Percentiles rank a stretch among this genome's conserved stretches.
Evolutionary conservation across 2,888 invertebrate genomes (phyloP).

Genomic region (Brachyptera putata): DNA sequence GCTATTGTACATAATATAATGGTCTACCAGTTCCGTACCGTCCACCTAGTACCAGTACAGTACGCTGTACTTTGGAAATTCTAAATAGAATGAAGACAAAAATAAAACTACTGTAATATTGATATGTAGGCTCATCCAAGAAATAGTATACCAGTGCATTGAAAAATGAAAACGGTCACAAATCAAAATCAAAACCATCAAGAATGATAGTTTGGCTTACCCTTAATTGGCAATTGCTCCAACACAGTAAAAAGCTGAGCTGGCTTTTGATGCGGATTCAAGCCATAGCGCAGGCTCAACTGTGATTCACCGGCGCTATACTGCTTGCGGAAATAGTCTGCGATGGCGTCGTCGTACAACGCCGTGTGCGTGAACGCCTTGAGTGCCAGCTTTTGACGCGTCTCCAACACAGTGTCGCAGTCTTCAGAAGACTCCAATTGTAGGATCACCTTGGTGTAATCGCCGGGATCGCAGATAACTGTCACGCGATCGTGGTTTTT

Average conservation of each 20-base stretch:
- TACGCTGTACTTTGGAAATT: too few species aligned
- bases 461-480: conserved; percentile 85
- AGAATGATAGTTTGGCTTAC: too few species aligned
- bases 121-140: too few species aligned
- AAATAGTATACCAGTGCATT: too few species aligned
- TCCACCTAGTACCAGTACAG: too few species aligned
- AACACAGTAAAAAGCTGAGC: conserved; percentile 84
- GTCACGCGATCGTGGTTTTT: conserved; percentile 95
- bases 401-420: conserved; percentile 66
- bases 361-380: conserved; percentile 97
- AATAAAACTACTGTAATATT: too few species aligned
- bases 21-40: too few species aligned
- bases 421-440: conserved; percentile 62
- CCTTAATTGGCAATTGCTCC: conserved; percentile 72
- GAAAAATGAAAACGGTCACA: too few species aligned
- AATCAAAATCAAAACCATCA: too few species aligned
- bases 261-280: conserved; percentile 86
- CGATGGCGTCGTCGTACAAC: conserved; percentile 89
- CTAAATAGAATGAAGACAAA: too few species aligned
- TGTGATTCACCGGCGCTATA: conserved; percentile 74
- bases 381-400: conserved; percentile 73
- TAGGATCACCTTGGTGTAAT: conserved; percentile 71
- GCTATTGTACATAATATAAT: too few species aligned
- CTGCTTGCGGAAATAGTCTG: conserved; percentile 91
- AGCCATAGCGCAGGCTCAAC: conserved; percentile 79